A percentile compares a stretch with the other conserved stretches of the same genome.
Conservation (phyloP, 2,888 invertebrate species). For the Dicycla oo region DNA sequence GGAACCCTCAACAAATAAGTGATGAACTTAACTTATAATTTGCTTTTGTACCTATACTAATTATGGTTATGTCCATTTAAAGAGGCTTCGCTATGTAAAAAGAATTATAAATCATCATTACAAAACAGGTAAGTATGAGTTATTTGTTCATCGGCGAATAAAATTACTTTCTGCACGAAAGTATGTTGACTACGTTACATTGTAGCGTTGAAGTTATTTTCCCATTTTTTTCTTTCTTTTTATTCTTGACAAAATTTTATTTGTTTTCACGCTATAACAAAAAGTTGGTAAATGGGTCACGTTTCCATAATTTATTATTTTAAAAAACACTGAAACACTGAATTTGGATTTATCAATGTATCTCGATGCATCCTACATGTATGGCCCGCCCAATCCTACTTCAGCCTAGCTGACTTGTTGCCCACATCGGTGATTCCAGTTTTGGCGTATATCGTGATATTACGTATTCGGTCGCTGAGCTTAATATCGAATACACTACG, state of each 20-base stretch:
- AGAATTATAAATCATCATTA: constrained; percentile 50
- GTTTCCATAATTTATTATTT: neutral
- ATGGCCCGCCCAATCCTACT: too few species aligned
- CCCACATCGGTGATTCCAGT: too few species aligned
- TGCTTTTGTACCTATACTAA: constrained; percentile 61
- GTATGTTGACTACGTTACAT: constrained; percentile 15
- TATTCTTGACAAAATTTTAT: neutral
- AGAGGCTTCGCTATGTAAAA: constrained; percentile 47
- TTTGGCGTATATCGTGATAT: too few species aligned
- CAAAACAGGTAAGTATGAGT: constrained; percentile 51
- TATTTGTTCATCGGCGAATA: constrained; percentile 50
- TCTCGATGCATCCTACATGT: too few species aligned
- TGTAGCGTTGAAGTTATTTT: constrained; percentile 11
- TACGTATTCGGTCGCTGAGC: too few species aligned
- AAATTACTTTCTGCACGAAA: constrained; percentile 34
- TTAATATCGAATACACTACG: too few species aligned
- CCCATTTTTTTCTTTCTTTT: neutral
- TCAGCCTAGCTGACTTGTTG: too few species aligned
- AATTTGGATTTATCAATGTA: neutral
- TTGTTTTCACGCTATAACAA: neutral
- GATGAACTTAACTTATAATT: constrained; percentile 35
- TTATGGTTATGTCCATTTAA: constrained; percentile 64
- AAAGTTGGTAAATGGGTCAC: neutral
- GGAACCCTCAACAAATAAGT: constrained; percentile 26
- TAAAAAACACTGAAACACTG: neutral